A percentile compares a stretch with the other conserved stretches of the same genome.
Evolutionary conservation across 2,113 vertebrate species (phyloP).

Genomic region (Cephalopholis sonnerati): DNA sequence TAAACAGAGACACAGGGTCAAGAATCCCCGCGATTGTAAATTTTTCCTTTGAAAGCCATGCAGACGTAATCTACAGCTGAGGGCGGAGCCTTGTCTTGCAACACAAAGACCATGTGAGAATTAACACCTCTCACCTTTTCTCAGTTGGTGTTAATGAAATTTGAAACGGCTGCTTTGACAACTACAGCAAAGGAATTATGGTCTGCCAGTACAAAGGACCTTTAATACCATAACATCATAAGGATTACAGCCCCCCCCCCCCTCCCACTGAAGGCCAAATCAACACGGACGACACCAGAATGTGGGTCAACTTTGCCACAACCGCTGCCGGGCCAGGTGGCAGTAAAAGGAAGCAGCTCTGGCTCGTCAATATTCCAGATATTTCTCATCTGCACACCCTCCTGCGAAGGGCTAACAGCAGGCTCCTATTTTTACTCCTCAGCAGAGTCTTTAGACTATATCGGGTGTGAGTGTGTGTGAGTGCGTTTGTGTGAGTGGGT

Average conservation of each 20-base stretch:
- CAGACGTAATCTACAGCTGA: slow-evolving; percentile 27
- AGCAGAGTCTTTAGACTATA: slow-evolving; percentile 60
- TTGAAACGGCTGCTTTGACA: slow-evolving; percentile 38
- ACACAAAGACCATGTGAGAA: slow-evolving; percentile 32
- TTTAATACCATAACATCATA: slow-evolving; percentile 57
- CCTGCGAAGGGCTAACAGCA: slow-evolving; percentile 45
- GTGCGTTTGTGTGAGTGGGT: slow-evolving; percentile 32
- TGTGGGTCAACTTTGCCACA: slow-evolving; percentile 70
- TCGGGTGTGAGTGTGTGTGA: slow-evolving; percentile 24
- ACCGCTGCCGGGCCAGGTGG: slow-evolving; percentile 55
- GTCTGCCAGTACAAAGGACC: slow-evolving; percentile 24
- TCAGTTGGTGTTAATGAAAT: slow-evolving; percentile 49
- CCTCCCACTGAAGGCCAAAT: slow-evolving; percentile 47
- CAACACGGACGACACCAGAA: slow-evolving; percentile 52
- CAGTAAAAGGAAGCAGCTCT: slow-evolving; percentile 36
- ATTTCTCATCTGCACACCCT: slow-evolving; percentile 61
- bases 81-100: slow-evolving; percentile 17
- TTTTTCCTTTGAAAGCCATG: slow-evolving; percentile 40
- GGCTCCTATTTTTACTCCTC: slow-evolving; percentile 65
- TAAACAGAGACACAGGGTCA: slow-evolving; percentile 46
- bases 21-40: slow-evolving; percentile 25
- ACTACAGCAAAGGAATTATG: slow-evolving; percentile 26
- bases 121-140: slow-evolving; percentile 27
- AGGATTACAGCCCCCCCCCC: slow-evolving; percentile 45
- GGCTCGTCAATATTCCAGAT: slow-evolving; percentile 55